Percentiles rank a stretch among this genome's conserved stretches.
Evolutionary conservation across 1,140 invertebrate genomes (phyloP).

Genomic region (Arctopsyche grandis): DNA sequence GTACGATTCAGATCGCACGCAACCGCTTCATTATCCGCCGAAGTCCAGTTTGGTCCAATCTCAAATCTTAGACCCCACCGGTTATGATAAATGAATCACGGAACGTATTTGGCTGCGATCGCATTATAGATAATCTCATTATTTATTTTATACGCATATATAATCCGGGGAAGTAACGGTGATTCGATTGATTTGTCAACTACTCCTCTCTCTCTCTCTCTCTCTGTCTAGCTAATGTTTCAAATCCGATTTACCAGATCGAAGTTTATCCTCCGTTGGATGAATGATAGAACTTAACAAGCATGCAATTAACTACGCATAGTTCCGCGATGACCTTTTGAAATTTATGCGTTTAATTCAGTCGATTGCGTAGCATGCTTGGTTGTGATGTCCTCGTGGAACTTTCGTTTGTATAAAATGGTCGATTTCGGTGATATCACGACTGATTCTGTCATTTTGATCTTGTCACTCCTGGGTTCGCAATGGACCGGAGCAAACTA

Average conservation of each 20-base stretch:
- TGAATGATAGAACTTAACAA: no score
- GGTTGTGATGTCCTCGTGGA: no score
- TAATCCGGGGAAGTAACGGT: no score
- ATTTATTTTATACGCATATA: neutral
- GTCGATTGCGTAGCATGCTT: no score
- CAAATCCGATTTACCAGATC: neutral
- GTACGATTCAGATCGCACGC: neutral
- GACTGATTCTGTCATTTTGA: no score
- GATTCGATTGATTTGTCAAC: constrained; percentile 13
- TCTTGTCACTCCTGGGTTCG: no score
- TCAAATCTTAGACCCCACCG: neutral
- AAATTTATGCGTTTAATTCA: no score
- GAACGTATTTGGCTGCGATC: constrained; percentile 9
- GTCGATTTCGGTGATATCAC: no score
- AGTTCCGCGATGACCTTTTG: no score
- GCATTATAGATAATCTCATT: constrained; percentile 12
- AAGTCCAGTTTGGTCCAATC: neutral
- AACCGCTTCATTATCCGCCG: neutral
- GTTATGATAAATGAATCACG: constrained; percentile 8
- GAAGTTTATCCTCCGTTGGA: neutral
- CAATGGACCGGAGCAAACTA: no score
- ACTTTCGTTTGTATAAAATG: no score
- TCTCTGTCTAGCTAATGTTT: neutral
- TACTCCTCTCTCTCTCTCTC: neutral
- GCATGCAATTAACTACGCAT: no score